Base-by-base conservation (phyloP, 2,888 invertebrate species). In the Cosmopolites sordidus region DNA sequence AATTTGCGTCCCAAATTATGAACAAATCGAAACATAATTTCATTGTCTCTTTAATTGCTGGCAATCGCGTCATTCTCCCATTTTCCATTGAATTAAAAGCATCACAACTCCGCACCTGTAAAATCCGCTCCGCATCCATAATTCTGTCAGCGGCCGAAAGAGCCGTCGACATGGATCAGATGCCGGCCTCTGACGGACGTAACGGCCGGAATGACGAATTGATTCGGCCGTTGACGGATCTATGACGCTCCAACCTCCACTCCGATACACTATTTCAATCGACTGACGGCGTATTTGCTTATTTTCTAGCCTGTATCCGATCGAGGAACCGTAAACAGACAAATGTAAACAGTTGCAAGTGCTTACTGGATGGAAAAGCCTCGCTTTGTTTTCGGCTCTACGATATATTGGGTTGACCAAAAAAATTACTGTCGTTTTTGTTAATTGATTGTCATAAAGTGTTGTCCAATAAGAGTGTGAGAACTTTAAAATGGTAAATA, bases 141-240 rank as follows among this genome's bases (percentile, higher is more conserved):
- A 33, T 33, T 33, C 33, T 33, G n/a, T 33, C 33, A 33, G 12
- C 33, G 33, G 33, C n/a, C 11, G 33, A 12, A 33, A 12, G 11
- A 33, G 33, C 12, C 33, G 33, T 33, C 33, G 33, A 33, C 33
- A 11, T 5, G 33, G 33, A 33, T 33, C 33, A 33, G 33, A 54
- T 54, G 54, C 49, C 48, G 40, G 48, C 44, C 48, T 43, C 18
- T 52, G 59, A 59, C 51, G 43, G 59, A 59, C 44, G 50, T 54
- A 59, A 59, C 48, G 65, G 64, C 57, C 63, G 53, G 55, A 60
- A 60, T 68, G 69, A 69, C 66, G 67, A 67, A 70, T 68, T 64
- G 66, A 67, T 69, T 59, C 63, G 58, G 57, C 55, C 55, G 64
- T 49, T 62, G 70, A 59, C 29, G 45, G 59, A 57, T 54, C 52